Conservation (phyloP, 1,140 invertebrate genomes). For the Sycophaga agraensis region DNA sequence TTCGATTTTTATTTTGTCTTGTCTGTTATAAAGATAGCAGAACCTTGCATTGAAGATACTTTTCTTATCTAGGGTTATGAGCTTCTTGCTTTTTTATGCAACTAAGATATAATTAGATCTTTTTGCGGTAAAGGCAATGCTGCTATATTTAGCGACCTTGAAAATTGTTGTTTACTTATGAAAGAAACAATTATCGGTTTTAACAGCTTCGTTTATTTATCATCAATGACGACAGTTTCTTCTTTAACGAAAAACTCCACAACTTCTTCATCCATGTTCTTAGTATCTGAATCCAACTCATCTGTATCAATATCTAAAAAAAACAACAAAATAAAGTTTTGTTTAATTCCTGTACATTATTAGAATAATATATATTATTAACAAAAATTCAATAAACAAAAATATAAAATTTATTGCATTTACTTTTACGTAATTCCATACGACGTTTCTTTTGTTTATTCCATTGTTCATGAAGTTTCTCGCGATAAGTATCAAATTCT, state of each 20-base stretch:
- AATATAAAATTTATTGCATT: slow-evolving; percentile 34
- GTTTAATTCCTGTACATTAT: too few relatives aligned
- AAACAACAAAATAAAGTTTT: slow-evolving; percentile 17
- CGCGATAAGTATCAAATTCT: slow-evolving; percentile 81
- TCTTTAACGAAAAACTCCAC: slow-evolving; percentile 98
- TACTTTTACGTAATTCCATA: slow-evolving; percentile 83
- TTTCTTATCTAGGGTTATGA: neutral
- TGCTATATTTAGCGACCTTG: too few relatives aligned
- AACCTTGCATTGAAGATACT: slow-evolving; percentile 9
- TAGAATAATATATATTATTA: too few relatives aligned
- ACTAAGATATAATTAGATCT: too few relatives aligned
- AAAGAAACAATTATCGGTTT: neutral
- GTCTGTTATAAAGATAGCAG: neutral
- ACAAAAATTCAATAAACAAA: neutral
- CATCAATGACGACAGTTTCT: slow-evolving; percentile 80
- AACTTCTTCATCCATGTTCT: slow-evolving; percentile 91
- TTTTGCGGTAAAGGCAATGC: slow-evolving; percentile 34
- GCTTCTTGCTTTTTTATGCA: too few relatives aligned
- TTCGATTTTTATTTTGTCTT: neutral
- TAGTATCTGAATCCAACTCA: slow-evolving; percentile 78
- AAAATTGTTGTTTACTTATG: neutral
- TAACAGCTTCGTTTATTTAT: slow-evolving; percentile 42
- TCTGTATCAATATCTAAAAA: slow-evolving; percentile 89
- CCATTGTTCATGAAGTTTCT: slow-evolving; percentile 75
- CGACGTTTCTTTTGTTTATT: slow-evolving; percentile 74